Evolutionary conservation across 2,113 vertebrate species (phyloP).

Genomic region (Tyrannus savana): DNA sequence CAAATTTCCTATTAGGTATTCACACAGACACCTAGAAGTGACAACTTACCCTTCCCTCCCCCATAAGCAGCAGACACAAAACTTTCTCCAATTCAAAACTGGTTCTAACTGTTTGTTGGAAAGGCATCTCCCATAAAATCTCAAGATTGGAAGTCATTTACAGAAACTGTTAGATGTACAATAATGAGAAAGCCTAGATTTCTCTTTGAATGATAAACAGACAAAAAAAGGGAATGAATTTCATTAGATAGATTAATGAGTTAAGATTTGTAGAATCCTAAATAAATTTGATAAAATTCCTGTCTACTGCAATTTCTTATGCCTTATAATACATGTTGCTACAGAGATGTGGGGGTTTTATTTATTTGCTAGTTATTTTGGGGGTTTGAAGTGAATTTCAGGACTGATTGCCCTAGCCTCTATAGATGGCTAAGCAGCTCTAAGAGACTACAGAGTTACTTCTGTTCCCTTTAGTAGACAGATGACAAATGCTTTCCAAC

Average conservation of each 20-base stretch:
- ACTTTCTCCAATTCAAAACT: not conserved
- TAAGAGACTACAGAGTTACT: not conserved
- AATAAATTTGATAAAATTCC: not conserved
- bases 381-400: not conserved
- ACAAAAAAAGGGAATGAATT: not conserved
- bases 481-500: not conserved
- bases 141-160: not conserved
- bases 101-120: not conserved
- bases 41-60: not conserved
- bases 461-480: not conserved
- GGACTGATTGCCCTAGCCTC: not conserved
- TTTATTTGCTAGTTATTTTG: not conserved
- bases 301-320: not conserved
- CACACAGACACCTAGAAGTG: not conserved
- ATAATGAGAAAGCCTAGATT: not conserved
- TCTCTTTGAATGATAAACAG: not conserved
- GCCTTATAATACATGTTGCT: not conserved
- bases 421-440: not conserved
- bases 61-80: not conserved
- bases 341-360: fast-evolving
- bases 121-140: not conserved
- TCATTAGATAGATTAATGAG: not conserved
- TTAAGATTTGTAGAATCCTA: not conserved
- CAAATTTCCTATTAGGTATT: not conserved
- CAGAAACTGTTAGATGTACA: not conserved